These are phyloP conservation scores for Scaptodrosophila latifasciaeformis DNA, from an alignment of 2,888 invertebrate species.

Conservation along the genomic window DNA sequence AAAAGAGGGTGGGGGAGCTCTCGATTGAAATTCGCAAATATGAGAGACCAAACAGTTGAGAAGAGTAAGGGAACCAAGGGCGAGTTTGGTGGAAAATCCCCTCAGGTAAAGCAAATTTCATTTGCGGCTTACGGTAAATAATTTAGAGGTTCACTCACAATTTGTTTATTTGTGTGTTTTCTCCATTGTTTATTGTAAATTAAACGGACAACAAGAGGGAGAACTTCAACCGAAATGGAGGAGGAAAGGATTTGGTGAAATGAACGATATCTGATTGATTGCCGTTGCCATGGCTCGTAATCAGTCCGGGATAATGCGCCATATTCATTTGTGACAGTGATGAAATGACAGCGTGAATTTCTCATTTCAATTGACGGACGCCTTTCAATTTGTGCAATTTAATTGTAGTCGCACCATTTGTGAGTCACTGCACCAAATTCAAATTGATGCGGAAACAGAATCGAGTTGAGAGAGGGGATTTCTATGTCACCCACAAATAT, in stretches of 20 bases:
- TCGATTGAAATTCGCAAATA: too few species aligned
- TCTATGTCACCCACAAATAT: not conserved
- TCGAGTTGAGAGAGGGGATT: too few species aligned
- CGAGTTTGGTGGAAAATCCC: too few species aligned
- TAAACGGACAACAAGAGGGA: slow-evolving; percentile 7
- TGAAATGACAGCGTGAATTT: too few species aligned
- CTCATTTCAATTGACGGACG: too few species aligned
- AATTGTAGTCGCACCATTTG: not conserved
- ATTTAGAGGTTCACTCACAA: slow-evolving; percentile 16
- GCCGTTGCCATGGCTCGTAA: too few species aligned
- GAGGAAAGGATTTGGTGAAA: not conserved
- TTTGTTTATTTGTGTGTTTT: slow-evolving; percentile 8
- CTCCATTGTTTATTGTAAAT: slow-evolving; percentile 26
- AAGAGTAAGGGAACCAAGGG: not conserved
- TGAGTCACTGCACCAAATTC: not conserved
- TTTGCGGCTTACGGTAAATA: slow-evolving; percentile 32
- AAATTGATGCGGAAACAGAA: not conserved
- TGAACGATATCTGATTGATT: not conserved
- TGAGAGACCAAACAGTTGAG: too few species aligned
- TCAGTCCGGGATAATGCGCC: too few species aligned
- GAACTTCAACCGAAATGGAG: not conserved
- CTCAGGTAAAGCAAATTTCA: slow-evolving; percentile 14
- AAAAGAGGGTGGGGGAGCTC: not conserved
- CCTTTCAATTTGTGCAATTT: not conserved
- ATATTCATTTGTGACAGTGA: too few species aligned